Evolutionary conservation across 2,797 vertebrate genomes (phyloP).

Genomic region (Semotilus atromaculatus): DNA sequence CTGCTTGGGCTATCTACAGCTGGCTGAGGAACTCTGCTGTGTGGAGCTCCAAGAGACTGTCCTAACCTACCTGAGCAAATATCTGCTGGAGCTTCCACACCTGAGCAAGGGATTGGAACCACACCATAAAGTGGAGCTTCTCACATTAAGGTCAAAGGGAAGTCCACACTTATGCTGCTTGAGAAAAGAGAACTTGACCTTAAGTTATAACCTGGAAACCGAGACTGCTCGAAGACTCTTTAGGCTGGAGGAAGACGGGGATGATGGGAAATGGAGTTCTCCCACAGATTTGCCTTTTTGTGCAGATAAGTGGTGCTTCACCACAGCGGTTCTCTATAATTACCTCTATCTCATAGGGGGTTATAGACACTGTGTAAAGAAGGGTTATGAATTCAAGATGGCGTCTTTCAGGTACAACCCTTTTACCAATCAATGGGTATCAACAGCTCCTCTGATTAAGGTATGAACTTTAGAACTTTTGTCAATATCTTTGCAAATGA

Average conservation of each 20-base stretch:
- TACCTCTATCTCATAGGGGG: constrained; percentile 84
- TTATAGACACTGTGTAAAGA: constrained; percentile 71
- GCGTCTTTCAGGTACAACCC: constrained; percentile 82
- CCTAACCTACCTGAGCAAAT: constrained; percentile 74
- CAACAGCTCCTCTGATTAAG: constrained; percentile 77
- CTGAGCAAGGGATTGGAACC: constrained; percentile 64
- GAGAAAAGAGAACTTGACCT: constrained; percentile 79
- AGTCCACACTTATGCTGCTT: constrained; percentile 72
- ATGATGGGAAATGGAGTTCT: constrained; percentile 68
- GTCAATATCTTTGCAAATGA: not conserved
- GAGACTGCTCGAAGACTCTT: constrained; percentile 71
- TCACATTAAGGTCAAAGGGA: constrained; percentile 68
- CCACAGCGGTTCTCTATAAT: constrained; percentile 79
- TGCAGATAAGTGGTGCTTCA: constrained; percentile 85
- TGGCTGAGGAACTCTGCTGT: constrained; percentile 75
- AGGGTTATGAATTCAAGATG: constrained; percentile 80
- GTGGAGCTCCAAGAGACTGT: constrained; percentile 72
- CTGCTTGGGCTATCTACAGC: constrained; percentile 73
- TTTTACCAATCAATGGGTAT: constrained; percentile 70
- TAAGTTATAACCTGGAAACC: constrained; percentile 67
- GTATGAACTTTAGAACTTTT: constrained; percentile 57
- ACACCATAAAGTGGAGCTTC: constrained; percentile 64
- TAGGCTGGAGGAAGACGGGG: constrained; percentile 64
- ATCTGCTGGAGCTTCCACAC: constrained; percentile 77
- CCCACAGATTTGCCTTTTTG: constrained; percentile 77